Evolutionary conservation across 2,888 invertebrate genomes (phyloP).

Genomic region (Ophion ventricosus): DNA sequence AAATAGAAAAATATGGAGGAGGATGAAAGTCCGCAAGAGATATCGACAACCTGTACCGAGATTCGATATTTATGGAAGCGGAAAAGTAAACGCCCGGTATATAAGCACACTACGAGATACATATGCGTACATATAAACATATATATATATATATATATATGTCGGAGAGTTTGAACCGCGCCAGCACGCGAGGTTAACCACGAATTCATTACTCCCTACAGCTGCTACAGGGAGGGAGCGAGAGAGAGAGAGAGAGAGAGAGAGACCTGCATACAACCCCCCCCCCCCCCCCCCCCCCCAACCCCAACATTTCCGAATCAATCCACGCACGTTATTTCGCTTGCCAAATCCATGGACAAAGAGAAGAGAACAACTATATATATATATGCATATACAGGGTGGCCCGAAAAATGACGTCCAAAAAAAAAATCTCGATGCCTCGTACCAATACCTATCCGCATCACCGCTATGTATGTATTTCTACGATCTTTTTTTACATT

Average conservation of each 20-base stretch:
- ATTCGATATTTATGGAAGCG: conserved; percentile 65
- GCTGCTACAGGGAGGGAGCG: conserved; percentile 17
- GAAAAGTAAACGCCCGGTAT: conserved; percentile 64
- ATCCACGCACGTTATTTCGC: conserved; percentile 65
- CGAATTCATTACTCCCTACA: conserved; percentile 66
- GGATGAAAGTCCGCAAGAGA: conserved; percentile 54
- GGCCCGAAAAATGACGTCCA: background rate
- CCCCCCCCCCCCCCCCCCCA: background rate
- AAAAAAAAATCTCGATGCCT: background rate
- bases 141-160: conserved; percentile 5
- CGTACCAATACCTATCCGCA: too few relatives aligned
- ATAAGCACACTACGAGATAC: conserved; percentile 33
- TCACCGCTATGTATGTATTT: too few relatives aligned
- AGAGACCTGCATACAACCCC: background rate
- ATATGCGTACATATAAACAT: background rate
- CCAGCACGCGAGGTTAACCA: conserved; percentile 66
- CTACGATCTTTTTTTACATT: too few relatives aligned
- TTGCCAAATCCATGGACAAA: conserved; percentile 62
- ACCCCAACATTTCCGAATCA: conserved; percentile 56
- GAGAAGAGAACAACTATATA: conserved; percentile 40
- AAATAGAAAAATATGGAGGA: conserved; percentile 5
- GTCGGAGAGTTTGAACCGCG: conserved; percentile 50
- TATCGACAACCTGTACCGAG: conserved; percentile 69
- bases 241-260: conserved; percentile 18
- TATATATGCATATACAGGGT: background rate